Evolutionary conservation across 2,113 vertebrate genomes (phyloP).

Genomic region (Sinocyclocheilus anophthalmus): DNA sequence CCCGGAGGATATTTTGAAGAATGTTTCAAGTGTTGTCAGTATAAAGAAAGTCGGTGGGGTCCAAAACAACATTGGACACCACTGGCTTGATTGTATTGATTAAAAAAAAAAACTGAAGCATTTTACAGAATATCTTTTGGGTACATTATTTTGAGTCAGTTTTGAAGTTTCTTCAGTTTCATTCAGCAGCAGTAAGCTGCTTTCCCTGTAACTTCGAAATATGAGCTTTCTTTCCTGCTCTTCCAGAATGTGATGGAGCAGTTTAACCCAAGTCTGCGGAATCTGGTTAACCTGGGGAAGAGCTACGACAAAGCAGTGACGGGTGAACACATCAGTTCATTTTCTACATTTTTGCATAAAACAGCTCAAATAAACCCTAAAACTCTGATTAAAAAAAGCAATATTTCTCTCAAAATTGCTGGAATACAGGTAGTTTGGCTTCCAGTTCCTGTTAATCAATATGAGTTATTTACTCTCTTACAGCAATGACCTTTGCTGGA

Average conservation of each 20-base stretch:
- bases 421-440: background rate
- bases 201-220: background rate
- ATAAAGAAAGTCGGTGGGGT: background rate
- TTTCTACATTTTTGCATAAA: background rate
- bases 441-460: conserved; percentile 26
- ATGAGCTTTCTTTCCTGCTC: conserved; percentile 46
- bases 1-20: background rate
- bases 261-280: conserved; percentile 93
- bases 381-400: background rate
- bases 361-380: background rate
- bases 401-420: background rate
- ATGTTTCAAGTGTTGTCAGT: background rate
- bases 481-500: conserved; percentile 90
- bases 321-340: conserved; percentile 75
- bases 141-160: background rate
- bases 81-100: background rate
- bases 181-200: background rate
- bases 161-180: background rate
- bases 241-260: conserved; percentile 97
- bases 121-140: background rate
- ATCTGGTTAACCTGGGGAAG: conserved; percentile 94
- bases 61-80: background rate
- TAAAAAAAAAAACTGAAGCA: background rate
- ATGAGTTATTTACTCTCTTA: conserved; percentile 41
- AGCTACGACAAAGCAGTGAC: conserved; percentile 94